Percentiles rank a stretch among this genome's conserved stretches.
Evolutionary conservation across 1,140 invertebrate genomes (phyloP).

Genomic region (Trachymyrmex septentrionalis): DNA sequence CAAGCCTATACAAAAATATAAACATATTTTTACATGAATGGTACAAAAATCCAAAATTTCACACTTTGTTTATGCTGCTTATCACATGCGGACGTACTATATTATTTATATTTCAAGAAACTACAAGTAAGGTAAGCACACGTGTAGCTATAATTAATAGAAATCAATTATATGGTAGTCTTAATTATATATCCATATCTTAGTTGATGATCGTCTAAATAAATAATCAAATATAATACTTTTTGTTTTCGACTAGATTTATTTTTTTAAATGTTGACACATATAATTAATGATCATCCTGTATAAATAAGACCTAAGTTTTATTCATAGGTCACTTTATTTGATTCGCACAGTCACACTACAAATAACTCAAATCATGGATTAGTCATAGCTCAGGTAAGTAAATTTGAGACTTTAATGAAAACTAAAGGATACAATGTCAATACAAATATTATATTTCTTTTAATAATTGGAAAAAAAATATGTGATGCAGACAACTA

Average conservation of each 20-base stretch:
- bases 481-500: slow-evolving; percentile 74
- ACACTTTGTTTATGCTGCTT: slow-evolving; percentile 83
- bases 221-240: background rate
- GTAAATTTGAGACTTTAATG: slow-evolving; percentile 44
- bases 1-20: slow-evolving; percentile 78
- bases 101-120: slow-evolving; percentile 84
- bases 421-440: background rate
- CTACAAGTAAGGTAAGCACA: slow-evolving; percentile 77
- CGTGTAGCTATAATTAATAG: background rate
- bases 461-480: slow-evolving; percentile 58
- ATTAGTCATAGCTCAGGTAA: slow-evolving; percentile 84
- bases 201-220: background rate
- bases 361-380: slow-evolving; percentile 76
- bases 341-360: slow-evolving; percentile 83
- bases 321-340: slow-evolving; percentile 79
- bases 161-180: background rate
- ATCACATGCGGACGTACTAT: slow-evolving; percentile 84
- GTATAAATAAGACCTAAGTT: slow-evolving; percentile 18
- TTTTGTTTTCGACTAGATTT: background rate
- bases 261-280: background rate
- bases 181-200: background rate
- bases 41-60: slow-evolving; percentile 78
- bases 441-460: background rate
- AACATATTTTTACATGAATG: slow-evolving; percentile 79
- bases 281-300: background rate